A percentile compares a stretch with the other conserved stretches of the same genome.
phyloP scores from a whole-genome alignment of 1,140 invertebrate species.

The Drosophila parvula region DNA sequence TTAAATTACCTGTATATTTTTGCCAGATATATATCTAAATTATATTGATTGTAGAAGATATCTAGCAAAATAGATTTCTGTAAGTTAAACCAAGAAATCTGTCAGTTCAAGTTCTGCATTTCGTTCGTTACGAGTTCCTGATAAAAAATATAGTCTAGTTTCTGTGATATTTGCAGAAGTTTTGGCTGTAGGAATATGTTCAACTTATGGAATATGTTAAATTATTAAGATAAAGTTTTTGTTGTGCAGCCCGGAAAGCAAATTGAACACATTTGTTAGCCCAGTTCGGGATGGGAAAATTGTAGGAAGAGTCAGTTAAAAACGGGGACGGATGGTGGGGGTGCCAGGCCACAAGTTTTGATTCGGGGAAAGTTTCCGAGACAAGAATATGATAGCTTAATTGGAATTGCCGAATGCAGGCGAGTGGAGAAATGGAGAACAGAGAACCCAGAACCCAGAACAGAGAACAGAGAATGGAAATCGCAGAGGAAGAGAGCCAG shows the following conservation, averaged over 20 bases:
- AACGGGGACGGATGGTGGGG: not conserved
- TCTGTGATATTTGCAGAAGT: conserved; percentile 1
- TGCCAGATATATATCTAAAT: no score
- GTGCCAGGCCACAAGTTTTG: conserved; percentile 46
- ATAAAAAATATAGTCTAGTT: conserved; percentile 6
- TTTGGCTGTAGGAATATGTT: conserved; percentile 13
- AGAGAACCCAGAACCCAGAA: conserved; percentile 4
- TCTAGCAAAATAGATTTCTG: not conserved
- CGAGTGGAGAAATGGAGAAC: conserved; percentile 9
- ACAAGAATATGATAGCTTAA: conserved; percentile 60
- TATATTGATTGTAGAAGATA: not conserved
- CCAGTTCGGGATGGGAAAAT: conserved; percentile 24
- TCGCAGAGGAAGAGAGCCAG: conserved; percentile 14
- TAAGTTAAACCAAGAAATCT: not conserved
- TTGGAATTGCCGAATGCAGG: conserved; percentile 53
- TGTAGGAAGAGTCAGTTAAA: not conserved
- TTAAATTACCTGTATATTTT: no score
- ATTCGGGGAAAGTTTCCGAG: conserved; percentile 54
- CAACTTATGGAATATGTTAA: conserved; percentile 45
- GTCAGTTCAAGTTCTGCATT: not conserved
- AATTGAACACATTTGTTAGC: conserved; percentile 53
- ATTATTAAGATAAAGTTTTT: conserved; percentile 54
- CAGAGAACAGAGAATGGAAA: conserved; percentile 23
- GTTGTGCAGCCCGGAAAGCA: conserved; percentile 33
- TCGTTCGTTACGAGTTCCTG: conserved; percentile 3